A percentile compares a stretch with the other conserved stretches of the same genome.
These are phyloP conservation scores for Ceryle rudis DNA, from an alignment of 2,797 vertebrate species.

Conservation along the genomic window DNA sequence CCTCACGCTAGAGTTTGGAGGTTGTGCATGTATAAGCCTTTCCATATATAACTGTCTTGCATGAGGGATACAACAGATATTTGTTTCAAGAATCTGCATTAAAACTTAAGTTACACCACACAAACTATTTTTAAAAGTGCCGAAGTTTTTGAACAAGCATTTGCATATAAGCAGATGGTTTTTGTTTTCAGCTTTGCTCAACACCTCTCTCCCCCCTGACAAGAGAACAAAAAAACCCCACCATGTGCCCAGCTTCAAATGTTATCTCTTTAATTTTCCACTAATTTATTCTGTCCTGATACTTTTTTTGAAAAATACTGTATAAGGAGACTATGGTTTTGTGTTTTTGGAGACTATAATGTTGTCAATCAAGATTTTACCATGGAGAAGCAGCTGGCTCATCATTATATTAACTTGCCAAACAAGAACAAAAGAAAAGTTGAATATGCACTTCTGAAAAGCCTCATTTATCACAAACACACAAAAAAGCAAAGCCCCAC, in stretches of 20 bases:
- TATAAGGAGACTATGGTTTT: neutral
- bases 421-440: neutral
- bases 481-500: neutral
- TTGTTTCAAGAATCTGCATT: neutral
- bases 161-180: neutral
- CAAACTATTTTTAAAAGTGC: neutral
- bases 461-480: neutral
- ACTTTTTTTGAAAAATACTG: neutral
- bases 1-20: neutral
- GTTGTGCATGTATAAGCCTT: neutral
- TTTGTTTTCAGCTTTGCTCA: neutral
- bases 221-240: neutral
- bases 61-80: neutral
- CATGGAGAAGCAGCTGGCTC: neutral
- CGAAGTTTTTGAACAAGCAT: neutral
- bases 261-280: neutral
- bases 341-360: neutral
- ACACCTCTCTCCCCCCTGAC: neutral
- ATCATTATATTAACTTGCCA: neutral
- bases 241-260: neutral
- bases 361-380: neutral
- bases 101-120: neutral
- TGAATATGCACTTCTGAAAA: neutral
- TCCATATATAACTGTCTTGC: neutral
- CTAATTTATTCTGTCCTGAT: neutral